These are phyloP conservation scores for Heterotilapia buettikoferi DNA, from an alignment of 2,113 vertebrate genomes.

Conservation along the genomic window DNA sequence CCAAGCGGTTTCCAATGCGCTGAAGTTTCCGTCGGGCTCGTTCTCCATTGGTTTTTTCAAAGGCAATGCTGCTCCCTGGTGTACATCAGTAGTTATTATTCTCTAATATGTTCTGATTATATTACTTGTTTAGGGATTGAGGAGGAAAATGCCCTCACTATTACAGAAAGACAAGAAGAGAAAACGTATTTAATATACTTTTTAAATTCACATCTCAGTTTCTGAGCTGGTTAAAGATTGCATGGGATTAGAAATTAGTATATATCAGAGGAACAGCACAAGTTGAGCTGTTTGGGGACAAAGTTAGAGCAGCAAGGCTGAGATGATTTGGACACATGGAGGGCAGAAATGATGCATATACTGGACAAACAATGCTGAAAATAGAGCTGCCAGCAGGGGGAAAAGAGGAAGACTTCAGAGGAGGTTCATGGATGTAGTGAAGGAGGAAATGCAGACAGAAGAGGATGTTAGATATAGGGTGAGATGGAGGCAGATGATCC, in stretches of 20 bases:
- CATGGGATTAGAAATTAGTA: neutral
- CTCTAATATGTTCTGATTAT: neutral
- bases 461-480: neutral
- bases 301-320: neutral
- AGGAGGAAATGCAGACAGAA: neutral
- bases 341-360: neutral
- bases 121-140: neutral
- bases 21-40: neutral
- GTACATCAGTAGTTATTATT: neutral
- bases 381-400: neutral
- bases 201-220: neutral
- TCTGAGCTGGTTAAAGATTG: neutral
- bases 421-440: neutral
- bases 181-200: neutral
- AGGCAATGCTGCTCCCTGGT: slow-evolving; percentile 36
- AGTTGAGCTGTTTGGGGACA: neutral
- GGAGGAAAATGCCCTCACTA: neutral
- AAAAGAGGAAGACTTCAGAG: neutral
- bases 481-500: neutral
- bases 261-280: neutral
- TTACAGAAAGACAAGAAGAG: neutral
- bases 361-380: neutral
- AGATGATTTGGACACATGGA: neutral
- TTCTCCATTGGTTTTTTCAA: neutral
- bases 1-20: too few relatives aligned